Evolutionary conservation across 2,888 invertebrate genomes (phyloP), one percentile per base, ranked within the genome.

Genomic region (Lasioglossum vierecki): DNA sequence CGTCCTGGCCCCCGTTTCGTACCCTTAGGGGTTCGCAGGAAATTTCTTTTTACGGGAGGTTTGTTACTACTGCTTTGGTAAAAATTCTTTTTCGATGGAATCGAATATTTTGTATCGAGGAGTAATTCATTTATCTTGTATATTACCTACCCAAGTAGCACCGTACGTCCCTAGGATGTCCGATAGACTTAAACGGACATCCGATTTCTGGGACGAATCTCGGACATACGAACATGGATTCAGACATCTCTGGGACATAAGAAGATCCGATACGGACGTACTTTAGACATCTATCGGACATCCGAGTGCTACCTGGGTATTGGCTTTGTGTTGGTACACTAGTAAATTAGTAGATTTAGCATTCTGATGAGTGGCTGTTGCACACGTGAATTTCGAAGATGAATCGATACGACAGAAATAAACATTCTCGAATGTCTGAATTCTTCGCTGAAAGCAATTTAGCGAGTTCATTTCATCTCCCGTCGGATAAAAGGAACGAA

Each of bases 401-500:
- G 11, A 13, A 44, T 44, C 44, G 44, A 44, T 44, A 13, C 57
- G 4, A n/a, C 57, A 11, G 9, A n/a, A 57, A 11, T 22, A n/a
- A 53, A 53, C 53, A 22, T 53, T 22, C 22, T 22, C n/a, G n/a
- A 57, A 68, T 44, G 46, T 22, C 1, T 74, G 41, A 84, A 84
- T 77, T 77, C 76, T 57, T 15, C 35, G 30, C 18, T 22, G 35
- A 84, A 76, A 53, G 44, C 57, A 57, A 72, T 26, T 30, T n/a
- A n/a, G 35, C 39, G 9, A 63, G 11, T 63, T 6, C 22, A n/a
- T 22, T 39, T 18, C 22, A 35, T 35, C 39, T 57, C 72, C 60
- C 71, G 53, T 78, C 18, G 53, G 57, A 3, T 18, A 35, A 60
- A 74, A 57, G 68, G 73, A 60, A 74, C 68, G 83, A 84, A 71